Evolutionary conservation across 2,888 invertebrate species (phyloP).

Genomic region (Oconnorella tubifera): DNA sequence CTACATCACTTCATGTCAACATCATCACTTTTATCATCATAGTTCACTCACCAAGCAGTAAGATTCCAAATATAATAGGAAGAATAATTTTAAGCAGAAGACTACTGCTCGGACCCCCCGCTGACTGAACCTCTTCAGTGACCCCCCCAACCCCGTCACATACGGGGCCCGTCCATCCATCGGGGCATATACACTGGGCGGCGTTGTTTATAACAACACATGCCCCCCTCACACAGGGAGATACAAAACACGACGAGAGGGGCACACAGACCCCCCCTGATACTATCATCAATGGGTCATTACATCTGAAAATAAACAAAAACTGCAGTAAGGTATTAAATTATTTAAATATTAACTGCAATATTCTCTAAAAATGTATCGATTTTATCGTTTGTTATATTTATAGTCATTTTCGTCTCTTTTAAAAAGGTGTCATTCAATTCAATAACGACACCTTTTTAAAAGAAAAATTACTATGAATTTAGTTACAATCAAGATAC

Average conservation of each 20-base stretch:
- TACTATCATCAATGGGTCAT: neutral
- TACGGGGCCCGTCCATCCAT: constrained; percentile 79
- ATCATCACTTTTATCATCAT: too few relatives aligned
- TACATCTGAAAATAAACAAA: constrained; percentile 11
- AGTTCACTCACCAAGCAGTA: constrained; percentile 22
- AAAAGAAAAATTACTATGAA: too few relatives aligned
- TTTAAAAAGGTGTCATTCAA: neutral
- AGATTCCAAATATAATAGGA: constrained; percentile 87
- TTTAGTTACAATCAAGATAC: too few relatives aligned
- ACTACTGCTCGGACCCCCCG: neutral
- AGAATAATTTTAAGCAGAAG: constrained; percentile 69
- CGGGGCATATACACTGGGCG: constrained; percentile 79
- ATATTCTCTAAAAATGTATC: too few relatives aligned
- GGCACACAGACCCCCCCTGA: constrained; percentile 18
- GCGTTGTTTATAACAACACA: constrained; percentile 27
- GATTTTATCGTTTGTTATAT: neutral
- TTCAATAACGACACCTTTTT: neutral
- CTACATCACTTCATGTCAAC: too few relatives aligned
- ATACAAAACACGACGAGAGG: constrained; percentile 25
- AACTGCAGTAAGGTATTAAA: too few relatives aligned
- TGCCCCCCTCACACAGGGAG: constrained; percentile 27
- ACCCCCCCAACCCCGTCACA: constrained; percentile 64
- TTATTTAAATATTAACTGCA: too few relatives aligned
- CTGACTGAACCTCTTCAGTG: neutral
- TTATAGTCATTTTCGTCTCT: neutral